Evolutionary conservation across 2,888 invertebrate species (phyloP), one percentile per base, ranked within the genome.

Genomic region (Tolmerus cingulatus): DNA sequence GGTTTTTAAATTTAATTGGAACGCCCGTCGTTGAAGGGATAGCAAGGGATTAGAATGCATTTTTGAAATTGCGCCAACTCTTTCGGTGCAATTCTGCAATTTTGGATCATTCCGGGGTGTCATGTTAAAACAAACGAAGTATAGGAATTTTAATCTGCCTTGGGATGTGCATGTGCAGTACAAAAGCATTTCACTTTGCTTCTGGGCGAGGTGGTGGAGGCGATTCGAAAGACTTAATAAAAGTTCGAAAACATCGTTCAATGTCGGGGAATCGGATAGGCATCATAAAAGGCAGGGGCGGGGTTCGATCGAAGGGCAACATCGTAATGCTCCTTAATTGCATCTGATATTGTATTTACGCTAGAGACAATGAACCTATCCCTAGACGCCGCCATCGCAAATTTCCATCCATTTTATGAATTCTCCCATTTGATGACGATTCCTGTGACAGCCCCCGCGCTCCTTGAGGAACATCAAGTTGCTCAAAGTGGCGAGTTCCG

Each of bases 251-350:
- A 76, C 76, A 37, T 76, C 37, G 37, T 14, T 76, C 76, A 76
- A 76, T 37, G 76, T 76, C 76, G 9, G 57, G 8, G 23, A 34
- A 4, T 37, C 16, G 16, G 2, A 34, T 37, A 16, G n/a, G 8
- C n/a, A 8, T 78, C 78, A 78, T 78, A 78, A 78, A 30, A 46
- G 55, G 30, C 30, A 27, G n/a, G 43, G 27, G 55, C n/a, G 19
- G 30, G 16, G n/a, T n/a, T 16, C 27, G n/a, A 27, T 55, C 81
- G 51, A 51, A 81, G 37, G 14, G 30, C 30, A 40, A 23, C 46
- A 78, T 78, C 78, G 51, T n/a, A 81, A 34, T 30, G 9, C 51
- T 34, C n/a, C 51, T 46, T 81, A 81, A 81, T 81, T 81, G 81
- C 55, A 81, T 81, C 55, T 51, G 81, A 81, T 81, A 34, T 0